Evolutionary conservation across 2,888 invertebrate species (phyloP).

Genomic region (Stenurella melanura): DNA sequence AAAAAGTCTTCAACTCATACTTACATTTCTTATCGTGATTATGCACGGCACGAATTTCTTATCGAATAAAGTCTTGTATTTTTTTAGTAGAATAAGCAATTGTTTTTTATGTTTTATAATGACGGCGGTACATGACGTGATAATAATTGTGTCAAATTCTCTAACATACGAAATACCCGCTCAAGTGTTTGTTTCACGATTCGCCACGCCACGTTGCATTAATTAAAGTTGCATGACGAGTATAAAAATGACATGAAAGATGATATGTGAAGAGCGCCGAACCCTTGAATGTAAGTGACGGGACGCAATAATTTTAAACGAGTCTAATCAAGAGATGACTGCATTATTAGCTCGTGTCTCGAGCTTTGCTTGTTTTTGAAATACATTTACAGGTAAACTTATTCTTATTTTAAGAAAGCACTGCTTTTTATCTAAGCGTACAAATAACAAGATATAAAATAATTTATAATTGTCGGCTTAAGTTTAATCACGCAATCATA

Average conservation of each 20-base stretch:
- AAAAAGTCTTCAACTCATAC: conserved; percentile 9
- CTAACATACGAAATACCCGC: background rate
- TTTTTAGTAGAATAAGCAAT: conserved; percentile 4
- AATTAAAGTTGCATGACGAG: conserved; percentile 18
- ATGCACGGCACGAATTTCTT: conserved; percentile 17
- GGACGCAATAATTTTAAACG: background rate
- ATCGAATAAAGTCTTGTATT: conserved; percentile 14
- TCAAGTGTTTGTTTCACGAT: conserved; percentile 13
- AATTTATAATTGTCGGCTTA: too few species aligned
- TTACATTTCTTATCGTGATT: conserved; percentile 30
- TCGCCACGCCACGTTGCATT: background rate
- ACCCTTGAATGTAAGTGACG: background rate
- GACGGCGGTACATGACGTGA: conserved; percentile 9
- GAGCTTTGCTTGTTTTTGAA: too few species aligned
- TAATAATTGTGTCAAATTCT: conserved; percentile 3
- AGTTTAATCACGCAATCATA: too few species aligned
- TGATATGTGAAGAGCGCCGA: background rate
- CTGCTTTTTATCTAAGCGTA: too few species aligned
- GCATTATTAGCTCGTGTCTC: too few species aligned
- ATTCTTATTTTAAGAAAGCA: too few species aligned
- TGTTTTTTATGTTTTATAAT: conserved; percentile 4
- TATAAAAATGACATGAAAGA: background rate
- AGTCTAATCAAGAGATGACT: background rate
- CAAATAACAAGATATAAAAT: too few species aligned
- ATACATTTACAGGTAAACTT: too few species aligned